Conservation (phyloP, 2,797 vertebrate genomes). For the Oophaga sylvatica region DNA sequence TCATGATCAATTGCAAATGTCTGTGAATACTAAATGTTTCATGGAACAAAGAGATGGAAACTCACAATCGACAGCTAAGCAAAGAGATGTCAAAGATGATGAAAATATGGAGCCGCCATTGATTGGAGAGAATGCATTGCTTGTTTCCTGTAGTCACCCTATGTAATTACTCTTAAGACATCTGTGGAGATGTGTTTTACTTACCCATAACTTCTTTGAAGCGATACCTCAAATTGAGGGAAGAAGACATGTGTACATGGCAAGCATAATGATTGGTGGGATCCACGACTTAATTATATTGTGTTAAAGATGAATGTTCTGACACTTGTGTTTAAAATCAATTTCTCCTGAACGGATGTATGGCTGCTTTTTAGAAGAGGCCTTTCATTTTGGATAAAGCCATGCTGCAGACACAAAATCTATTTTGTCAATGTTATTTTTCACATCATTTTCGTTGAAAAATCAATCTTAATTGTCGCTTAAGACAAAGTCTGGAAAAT, state of each 20-base stretch:
- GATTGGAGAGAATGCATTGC: slow-evolving; percentile 13
- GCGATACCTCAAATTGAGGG: slow-evolving; percentile 10
- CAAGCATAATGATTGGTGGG: slow-evolving; percentile 16
- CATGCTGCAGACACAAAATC: slow-evolving; percentile 35
- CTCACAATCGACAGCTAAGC: slow-evolving; percentile 3
- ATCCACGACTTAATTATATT: slow-evolving; percentile 31
- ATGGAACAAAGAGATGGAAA: slow-evolving; percentile 3
- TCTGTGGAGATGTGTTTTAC: slow-evolving; percentile 10
- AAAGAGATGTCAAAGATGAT: slow-evolving; percentile 20
- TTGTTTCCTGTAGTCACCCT: neutral
- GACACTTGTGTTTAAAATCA: slow-evolving; percentile 38
- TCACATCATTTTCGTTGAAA: slow-evolving; percentile 31
- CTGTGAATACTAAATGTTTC: slow-evolving; percentile 1
- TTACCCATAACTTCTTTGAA: neutral
- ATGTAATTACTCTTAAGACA: slow-evolving; percentile 13
- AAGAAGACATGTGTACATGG: slow-evolving; percentile 28
- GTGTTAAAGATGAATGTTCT: slow-evolving; percentile 49
- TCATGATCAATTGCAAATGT: neutral
- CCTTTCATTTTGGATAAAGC: slow-evolving; percentile 41
- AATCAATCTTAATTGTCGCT: slow-evolving; percentile 38
- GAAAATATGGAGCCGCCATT: slow-evolving; percentile 18
- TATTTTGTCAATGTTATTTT: slow-evolving; percentile 32
- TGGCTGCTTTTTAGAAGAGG: neutral
- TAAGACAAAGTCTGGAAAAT: slow-evolving; percentile 32
- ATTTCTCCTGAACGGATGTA: neutral